Percentiles rank a stretch among this genome's conserved stretches.
Evolutionary conservation across 2,113 vertebrate genomes (phyloP).

Genomic region (cattle (Bos taurus)): DNA sequence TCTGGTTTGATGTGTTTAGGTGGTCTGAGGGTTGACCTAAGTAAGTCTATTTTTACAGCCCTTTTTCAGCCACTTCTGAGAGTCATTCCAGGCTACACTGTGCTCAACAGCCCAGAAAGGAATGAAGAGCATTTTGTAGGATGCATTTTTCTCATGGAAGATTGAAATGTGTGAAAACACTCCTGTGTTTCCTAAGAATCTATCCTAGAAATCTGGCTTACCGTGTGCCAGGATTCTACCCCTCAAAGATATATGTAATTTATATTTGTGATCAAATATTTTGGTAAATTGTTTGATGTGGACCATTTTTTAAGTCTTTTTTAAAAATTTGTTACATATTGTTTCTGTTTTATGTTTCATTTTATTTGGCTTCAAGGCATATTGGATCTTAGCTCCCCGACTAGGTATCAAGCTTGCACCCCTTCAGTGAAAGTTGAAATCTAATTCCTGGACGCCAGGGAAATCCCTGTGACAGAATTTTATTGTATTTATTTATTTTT

Average conservation of each 20-base stretch:
- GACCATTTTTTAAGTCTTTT: background rate
- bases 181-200: background rate
- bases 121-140: background rate
- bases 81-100: background rate
- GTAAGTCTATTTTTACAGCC: background rate
- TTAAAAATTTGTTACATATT: background rate
- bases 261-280: background rate
- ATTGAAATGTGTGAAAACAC: background rate
- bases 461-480: background rate
- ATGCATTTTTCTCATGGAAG: background rate
- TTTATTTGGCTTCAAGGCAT: background rate
- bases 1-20: accelerated
- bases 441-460: background rate
- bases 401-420: background rate
- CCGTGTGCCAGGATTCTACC: background rate
- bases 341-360: background rate
- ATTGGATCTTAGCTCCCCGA: background rate
- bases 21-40: background rate
- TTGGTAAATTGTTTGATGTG: background rate
- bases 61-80: background rate
- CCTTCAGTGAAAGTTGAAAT: background rate
- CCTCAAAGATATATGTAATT: background rate
- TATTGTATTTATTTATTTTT: background rate
- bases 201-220: background rate
- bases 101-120: background rate